These are phyloP conservation scores for Dione juno DNA, from an alignment of 2,888 invertebrate species.

Conservation along the genomic window DNA sequence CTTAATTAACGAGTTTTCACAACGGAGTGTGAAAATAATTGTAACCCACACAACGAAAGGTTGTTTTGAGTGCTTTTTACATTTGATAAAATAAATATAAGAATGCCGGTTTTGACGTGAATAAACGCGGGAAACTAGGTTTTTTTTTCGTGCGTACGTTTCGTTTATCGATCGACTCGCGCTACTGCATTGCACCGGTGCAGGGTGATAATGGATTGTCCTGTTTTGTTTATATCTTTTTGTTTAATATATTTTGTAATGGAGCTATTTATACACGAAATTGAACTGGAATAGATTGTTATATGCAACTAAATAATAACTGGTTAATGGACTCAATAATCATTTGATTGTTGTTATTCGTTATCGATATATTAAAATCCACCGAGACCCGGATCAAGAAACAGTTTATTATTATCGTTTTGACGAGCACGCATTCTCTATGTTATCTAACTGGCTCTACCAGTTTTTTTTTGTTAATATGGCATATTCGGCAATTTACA, in stretches of 20 bases:
- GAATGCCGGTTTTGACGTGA: constrained; percentile 49
- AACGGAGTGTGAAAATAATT: constrained; percentile 30
- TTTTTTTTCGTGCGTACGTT: constrained; percentile 56
- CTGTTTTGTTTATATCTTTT: constrained; percentile 67
- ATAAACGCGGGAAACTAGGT: constrained; percentile 67
- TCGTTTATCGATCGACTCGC: constrained; percentile 69
- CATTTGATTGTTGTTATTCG: neutral
- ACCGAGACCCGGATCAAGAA: constrained; percentile 40
- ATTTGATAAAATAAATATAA: constrained; percentile 14
- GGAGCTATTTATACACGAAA: neutral
- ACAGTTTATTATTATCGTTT: constrained; percentile 45
- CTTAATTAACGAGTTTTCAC: constrained; percentile 34
- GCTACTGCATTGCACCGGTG: constrained; percentile 68
- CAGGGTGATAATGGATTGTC: constrained; percentile 61
- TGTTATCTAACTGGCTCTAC: constrained; percentile 65
- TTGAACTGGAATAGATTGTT: neutral
- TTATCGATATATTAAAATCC: constrained; percentile 1
- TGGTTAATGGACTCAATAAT: neutral
- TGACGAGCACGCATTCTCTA: constrained; percentile 62
- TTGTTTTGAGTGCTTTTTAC: constrained; percentile 32
- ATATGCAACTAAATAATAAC: neutral
- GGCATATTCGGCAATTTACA: constrained; percentile 52
- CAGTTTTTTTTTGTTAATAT: constrained; percentile 63
- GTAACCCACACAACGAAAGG: constrained; percentile 18
- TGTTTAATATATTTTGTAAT: constrained; percentile 49